Base-by-base conservation (phyloP, 1,140 invertebrate species). In the Leguminivora glycinivorella region DNA sequence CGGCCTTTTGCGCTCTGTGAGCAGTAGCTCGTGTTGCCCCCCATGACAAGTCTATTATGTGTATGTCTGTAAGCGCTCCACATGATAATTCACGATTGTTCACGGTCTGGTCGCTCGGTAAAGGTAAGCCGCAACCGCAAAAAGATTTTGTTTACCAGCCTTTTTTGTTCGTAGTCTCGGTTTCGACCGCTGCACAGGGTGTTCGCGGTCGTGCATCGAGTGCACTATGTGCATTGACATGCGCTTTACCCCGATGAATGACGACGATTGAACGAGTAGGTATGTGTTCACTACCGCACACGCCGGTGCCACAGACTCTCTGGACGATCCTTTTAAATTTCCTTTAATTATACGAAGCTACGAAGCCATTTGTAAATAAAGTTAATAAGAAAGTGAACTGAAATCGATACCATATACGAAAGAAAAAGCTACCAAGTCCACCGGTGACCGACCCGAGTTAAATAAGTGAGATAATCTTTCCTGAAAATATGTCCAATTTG, bases 1-100 rank as follows among this genome's bases (percentile, higher is more conserved):
- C 34, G 34, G 14, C 14, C 34, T 9, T 38, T 38, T 38, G n/a
- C n/a, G n/a, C n/a, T n/a, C n/a, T n/a, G n/a, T 38, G 2, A 38
- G 14, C 0, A 38, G 2, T 29, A 29, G 5, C 26, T 29, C 5
- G 26, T 29, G 26, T 9, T 38, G 34, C 6, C 10, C 1, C 6
- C 7, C 40, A 43, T 43, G 40, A 1, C 10, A 10, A 6, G 19
- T 52, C 47, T 19, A 22, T 52, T n/a, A 22, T 19, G 17, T 22
- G 19, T 52, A 52, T 52, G 47, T 52, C 47, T 52, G 47, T 84
- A 84, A 87, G 82, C 79, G 83, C 80, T 82, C 77, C 80, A 85
- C 81, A 85, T 88, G 84, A 88, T 89, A 87, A 89, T 87, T 83
- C 84, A 80, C 78, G 85, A 88, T 89, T 86, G 84, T 90, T 88